Evolutionary conservation across 2,888 invertebrate genomes (phyloP).

Genomic region (Volucella inflata): DNA sequence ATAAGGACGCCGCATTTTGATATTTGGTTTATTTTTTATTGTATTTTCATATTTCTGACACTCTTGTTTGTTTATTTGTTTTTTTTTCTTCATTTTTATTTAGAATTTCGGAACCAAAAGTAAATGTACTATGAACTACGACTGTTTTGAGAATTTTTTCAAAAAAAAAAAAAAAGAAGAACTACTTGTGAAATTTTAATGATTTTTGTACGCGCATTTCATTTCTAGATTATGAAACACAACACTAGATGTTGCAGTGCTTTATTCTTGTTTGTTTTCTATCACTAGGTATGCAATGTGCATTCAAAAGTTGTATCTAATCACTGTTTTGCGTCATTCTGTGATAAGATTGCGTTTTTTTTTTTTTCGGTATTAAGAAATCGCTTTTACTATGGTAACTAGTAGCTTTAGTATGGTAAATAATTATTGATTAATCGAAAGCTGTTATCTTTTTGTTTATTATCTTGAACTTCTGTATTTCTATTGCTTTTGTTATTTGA

Average conservation of each 20-base stretch:
- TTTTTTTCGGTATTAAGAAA: constrained; percentile 3
- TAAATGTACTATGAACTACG: constrained; percentile 28
- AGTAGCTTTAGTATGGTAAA: constrained; percentile 14
- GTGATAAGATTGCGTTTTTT: not conserved
- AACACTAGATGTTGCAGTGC: constrained; percentile 22
- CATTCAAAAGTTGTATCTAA: constrained; percentile 3
- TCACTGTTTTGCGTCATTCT: constrained; percentile 15
- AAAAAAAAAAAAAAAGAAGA: not conserved
- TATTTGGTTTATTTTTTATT: constrained; percentile 30
- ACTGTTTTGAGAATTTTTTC: constrained; percentile 15
- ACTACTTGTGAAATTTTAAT: constrained; percentile 17
- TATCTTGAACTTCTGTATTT: constrained; percentile 1
- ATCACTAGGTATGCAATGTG: constrained; percentile 36
- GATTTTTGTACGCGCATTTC: constrained; percentile 65
- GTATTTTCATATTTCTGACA: constrained; percentile 14
- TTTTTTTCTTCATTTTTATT: constrained; percentile 39
- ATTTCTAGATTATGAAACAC: constrained; percentile 45
- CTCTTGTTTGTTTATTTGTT: constrained; percentile 58
- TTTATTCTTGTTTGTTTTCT: not conserved
- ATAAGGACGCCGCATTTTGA: constrained; percentile 46
- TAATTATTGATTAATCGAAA: constrained; percentile 38
- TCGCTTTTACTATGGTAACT: constrained; percentile 19
- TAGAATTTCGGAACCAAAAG: constrained; percentile 15
- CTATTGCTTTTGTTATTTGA: not conserved
- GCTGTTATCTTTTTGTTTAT: constrained; percentile 9